These are phyloP conservation scores for Ameiurus melas DNA, from an alignment of 2,113 vertebrate genomes.

Conservation along the genomic window DNA sequence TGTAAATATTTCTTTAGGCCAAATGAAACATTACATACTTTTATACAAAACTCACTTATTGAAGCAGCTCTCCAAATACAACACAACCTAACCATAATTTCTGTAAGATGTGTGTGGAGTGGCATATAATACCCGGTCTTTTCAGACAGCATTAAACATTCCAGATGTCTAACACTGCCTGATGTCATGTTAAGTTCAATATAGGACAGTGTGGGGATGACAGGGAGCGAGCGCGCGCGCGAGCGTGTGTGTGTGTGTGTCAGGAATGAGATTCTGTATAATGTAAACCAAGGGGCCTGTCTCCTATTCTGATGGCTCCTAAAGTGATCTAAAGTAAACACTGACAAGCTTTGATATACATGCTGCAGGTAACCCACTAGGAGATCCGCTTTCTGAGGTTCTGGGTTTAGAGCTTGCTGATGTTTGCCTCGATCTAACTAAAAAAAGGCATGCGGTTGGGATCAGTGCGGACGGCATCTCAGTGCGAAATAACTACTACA, in stretches of 20 bases:
- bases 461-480: background rate
- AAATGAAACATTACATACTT: conserved; percentile 11
- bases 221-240: no score
- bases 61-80: conserved; percentile 28
- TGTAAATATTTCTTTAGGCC: background rate
- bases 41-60: background rate
- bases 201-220: background rate
- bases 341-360: background rate
- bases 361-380: background rate
- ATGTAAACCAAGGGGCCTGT: background rate
- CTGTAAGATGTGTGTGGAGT: background rate
- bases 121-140: background rate
- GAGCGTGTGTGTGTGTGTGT: conserved; percentile 13
- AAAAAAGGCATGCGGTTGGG: background rate
- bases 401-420: background rate
- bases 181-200: background rate
- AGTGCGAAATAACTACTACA: background rate
- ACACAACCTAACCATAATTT: background rate
- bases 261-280: background rate
- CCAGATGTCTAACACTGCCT: background rate
- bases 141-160: background rate
- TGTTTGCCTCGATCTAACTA: background rate
- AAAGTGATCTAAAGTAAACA: conserved; percentile 10
- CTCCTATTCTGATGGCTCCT: background rate
- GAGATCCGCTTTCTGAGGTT: background rate